Evolutionary conservation across 2,113 vertebrate species (phyloP), one percentile per base, ranked within the genome.

Genomic region (Oryzias melastigma): DNA sequence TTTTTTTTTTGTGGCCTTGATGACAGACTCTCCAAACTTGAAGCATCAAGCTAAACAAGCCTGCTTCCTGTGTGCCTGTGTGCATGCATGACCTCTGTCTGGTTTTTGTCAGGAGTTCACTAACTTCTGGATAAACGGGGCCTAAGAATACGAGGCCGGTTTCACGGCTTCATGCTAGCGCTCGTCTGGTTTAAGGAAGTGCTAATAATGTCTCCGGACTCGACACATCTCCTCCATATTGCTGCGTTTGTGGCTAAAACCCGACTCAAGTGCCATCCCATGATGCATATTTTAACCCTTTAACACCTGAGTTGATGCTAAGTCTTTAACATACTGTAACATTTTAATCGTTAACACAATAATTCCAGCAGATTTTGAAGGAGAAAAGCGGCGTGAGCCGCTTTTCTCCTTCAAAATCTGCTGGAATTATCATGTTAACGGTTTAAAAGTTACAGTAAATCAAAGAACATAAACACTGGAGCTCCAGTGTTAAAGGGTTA

Each of bases 171-270:
- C 52, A 61, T 76, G 62, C 72, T 61, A 68, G 73, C 58, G 82
- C 77, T 67, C 57, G 54, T 80, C 65, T 78, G 35, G 53, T 80
- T 78, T 52, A 58, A 47, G 70, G 35, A 81, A 65, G 57, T 63
- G 73, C 68, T 81, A 65, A 71, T 78, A 80, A 87, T 65, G 68
- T 72, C 60, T 68, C 45, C 49, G 73, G 70, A 73, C 53, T 67
- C 65, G 71, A 52, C 35, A 56, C 14, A 60, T 47, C 27, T 58
- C 35, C 35, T 35, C 35, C 42, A 55, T 19, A 25, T 76, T 27
- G 27, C 46, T 57, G 42, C 41, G 20, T 45, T 47, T 58, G 55
- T 62, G 44, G 48, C 24, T 57, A n/a, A 73, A 75, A 73, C 13
- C 40, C 50, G 47, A 69, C 5, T 71, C 55, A 12, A 62, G 57